Conservation (phyloP, 2,113 vertebrate species). For the Sisor rabdophorus region DNA sequence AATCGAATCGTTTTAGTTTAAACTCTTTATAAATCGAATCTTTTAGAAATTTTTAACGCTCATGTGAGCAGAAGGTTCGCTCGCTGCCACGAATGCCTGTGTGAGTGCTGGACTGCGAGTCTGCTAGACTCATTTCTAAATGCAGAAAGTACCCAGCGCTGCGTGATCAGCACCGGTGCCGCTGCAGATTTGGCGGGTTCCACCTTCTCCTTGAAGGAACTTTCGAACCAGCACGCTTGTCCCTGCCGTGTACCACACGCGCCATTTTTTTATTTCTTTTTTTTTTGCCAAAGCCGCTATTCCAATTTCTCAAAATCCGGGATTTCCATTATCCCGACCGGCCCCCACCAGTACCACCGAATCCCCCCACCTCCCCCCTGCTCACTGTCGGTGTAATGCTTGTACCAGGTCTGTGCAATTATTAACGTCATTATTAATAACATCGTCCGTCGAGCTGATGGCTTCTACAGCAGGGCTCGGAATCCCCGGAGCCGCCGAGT, state of each 20-base stretch:
- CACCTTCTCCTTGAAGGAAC: constrained; percentile 11
- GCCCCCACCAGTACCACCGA: too few relatives aligned
- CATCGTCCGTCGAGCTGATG: constrained; percentile 46
- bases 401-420: constrained; percentile 38
- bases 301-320: constrained; percentile 38
- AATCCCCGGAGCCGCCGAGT: constrained; percentile 30
- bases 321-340: constrained; percentile 52
- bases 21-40: too few relatives aligned
- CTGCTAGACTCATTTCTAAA: constrained; percentile 32
- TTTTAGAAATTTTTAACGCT: too few relatives aligned
- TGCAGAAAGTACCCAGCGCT: constrained; percentile 17
- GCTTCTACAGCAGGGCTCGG: constrained; percentile 49
- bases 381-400: constrained; percentile 41
- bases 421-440: constrained; percentile 50
- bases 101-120: background rate
- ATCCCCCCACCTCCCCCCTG: background rate
- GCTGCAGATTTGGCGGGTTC: constrained; percentile 20
- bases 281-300: background rate
- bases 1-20: too few relatives aligned
- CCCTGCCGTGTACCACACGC: constrained; percentile 7
- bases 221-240: constrained; percentile 10
- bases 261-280: too few relatives aligned
- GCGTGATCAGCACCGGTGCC: constrained; percentile 25
- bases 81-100: constrained; percentile 20
- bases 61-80: constrained; percentile 8